A percentile compares a stretch with the other conserved stretches of the same genome.
Conservation (phyloP, 2,888 invertebrate genomes). For the Pyrgus malvae region DNA sequence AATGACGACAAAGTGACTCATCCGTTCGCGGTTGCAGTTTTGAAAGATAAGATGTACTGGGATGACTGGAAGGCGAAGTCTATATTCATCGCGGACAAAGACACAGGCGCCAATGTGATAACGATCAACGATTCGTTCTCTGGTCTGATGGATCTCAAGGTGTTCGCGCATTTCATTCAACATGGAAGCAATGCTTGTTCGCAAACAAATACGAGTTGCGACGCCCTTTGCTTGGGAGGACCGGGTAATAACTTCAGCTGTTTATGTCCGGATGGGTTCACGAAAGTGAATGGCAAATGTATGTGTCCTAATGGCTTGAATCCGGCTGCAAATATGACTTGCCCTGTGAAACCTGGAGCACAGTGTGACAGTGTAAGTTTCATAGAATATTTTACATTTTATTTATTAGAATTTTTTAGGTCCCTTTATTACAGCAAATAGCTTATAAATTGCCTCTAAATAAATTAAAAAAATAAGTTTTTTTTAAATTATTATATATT, state of each 20-base stretch:
- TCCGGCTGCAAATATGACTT: conserved; percentile 86
- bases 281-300: conserved; percentile 81
- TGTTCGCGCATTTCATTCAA: conserved; percentile 89
- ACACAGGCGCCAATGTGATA: conserved; percentile 84
- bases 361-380: conserved; percentile 80
- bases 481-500: no score
- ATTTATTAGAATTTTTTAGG: no score
- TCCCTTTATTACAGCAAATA: no score
- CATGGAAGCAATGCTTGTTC: conserved; percentile 88
- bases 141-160: conserved; percentile 91
- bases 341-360: conserved; percentile 81
- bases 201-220: conserved; percentile 82
- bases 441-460: no score
- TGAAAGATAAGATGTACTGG: conserved; percentile 94
- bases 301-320: conserved; percentile 87
- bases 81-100: conserved; percentile 91
- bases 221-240: conserved; percentile 89
- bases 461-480: no score
- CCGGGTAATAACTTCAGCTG: conserved; percentile 86
- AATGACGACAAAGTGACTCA: conserved; percentile 87
- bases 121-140: conserved; percentile 83
- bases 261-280: conserved; percentile 91
- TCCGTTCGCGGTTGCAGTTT: conserved; percentile 93
- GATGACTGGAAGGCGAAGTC: conserved; percentile 93
- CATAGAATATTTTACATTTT: background rate